Percentiles rank a stretch among this genome's conserved stretches.
These are phyloP conservation scores for Drosophila infuscata DNA, from an alignment of 2,888 invertebrate species.

Conservation along the genomic window DNA sequence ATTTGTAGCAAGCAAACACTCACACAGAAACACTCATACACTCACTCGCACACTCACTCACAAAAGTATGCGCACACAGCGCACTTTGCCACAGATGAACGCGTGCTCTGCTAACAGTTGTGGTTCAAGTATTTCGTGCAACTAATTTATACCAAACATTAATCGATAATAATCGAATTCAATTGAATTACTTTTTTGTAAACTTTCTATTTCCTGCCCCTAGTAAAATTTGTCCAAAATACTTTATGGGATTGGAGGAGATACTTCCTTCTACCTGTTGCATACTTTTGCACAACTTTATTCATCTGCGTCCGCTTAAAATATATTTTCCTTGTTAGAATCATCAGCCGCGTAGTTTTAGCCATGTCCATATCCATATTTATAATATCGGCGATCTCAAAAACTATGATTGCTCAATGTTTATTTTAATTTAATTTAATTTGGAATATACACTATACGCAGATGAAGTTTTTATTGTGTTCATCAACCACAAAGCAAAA, in stretches of 20 bases:
- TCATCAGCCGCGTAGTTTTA: background rate
- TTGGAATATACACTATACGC: background rate
- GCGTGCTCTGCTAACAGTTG: conserved; percentile 22
- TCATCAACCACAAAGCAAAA: too few relatives aligned
- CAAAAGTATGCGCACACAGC: background rate
- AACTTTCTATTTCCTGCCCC: background rate
- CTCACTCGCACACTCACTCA: background rate
- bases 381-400: background rate
- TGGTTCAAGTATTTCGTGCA: background rate
- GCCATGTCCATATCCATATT: background rate
- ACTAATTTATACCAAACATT: background rate
- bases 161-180: background rate
- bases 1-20: conserved; percentile 52
- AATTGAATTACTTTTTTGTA: background rate
- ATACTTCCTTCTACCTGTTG: background rate
- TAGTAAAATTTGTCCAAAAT: background rate
- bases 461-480: too few relatives aligned
- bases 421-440: background rate
- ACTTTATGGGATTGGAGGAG: background rate
- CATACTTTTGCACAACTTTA: background rate
- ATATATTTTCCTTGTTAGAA: background rate
- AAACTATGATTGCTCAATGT: background rate
- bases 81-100: conserved; percentile 6
- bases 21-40: conserved; percentile 1
- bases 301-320: background rate